Conservation (phyloP, 2,888 invertebrate genomes). For the Melieria omissa region DNA sequence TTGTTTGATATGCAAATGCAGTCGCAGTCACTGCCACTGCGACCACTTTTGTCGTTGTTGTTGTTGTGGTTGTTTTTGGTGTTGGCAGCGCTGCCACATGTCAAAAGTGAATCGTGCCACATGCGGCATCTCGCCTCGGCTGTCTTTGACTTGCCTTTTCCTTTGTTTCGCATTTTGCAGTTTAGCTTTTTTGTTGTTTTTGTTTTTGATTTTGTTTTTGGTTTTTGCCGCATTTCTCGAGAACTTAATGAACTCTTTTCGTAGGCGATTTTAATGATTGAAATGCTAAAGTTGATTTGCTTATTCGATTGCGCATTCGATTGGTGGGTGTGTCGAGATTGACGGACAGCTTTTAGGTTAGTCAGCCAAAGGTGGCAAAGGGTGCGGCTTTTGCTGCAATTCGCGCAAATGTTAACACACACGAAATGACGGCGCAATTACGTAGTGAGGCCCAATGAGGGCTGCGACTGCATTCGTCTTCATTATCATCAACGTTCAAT, state of each 20-base stretch:
- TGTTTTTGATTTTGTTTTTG: background rate
- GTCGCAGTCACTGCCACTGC: background rate
- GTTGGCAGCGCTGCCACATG: background rate
- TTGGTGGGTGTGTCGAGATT: background rate
- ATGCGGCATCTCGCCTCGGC: no score
- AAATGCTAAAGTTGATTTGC: constrained; percentile 23
- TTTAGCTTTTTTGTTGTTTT: background rate
- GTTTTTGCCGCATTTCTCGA: background rate
- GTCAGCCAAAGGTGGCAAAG: no score
- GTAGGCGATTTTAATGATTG: constrained; percentile 27
- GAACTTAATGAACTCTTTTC: background rate
- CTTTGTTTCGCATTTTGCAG: no score
- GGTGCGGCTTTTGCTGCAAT: no score
- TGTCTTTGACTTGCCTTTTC: no score
- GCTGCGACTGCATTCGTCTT: constrained; percentile 19
- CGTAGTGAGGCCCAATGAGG: no score
- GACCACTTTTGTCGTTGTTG: background rate
- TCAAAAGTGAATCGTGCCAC: background rate
- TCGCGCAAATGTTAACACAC: background rate
- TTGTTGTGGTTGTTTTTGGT: background rate
- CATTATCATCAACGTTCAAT: constrained; percentile 25
- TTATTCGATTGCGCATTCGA: constrained; percentile 18
- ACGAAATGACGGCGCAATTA: no score
- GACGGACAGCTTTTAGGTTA: background rate
- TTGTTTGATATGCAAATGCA: constrained; percentile 29